These are phyloP conservation scores for Pararge aegeria DNA, from an alignment of 1,140 invertebrate genomes.

Conservation along the genomic window DNA sequence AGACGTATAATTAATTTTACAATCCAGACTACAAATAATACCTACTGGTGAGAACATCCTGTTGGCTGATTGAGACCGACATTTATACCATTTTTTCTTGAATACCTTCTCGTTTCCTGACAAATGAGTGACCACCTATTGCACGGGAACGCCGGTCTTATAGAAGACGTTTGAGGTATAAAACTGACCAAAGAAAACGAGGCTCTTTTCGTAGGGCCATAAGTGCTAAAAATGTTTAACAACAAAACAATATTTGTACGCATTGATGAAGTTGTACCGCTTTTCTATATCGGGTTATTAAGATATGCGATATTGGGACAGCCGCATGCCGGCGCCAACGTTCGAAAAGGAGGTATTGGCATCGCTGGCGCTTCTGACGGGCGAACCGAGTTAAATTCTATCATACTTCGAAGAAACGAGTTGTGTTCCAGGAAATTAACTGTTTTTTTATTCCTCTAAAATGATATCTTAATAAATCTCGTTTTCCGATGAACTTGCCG, in stretches of 20 bases:
- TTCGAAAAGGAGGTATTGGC: slow-evolving; percentile 21
- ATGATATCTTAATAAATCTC: slow-evolving; percentile 13
- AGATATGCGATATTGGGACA: slow-evolving; percentile 32
- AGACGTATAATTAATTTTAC: slow-evolving; percentile 30
- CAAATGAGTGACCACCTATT: slow-evolving; percentile 34
- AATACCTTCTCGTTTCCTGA: slow-evolving; percentile 33
- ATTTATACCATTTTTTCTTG: slow-evolving; percentile 28
- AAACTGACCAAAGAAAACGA: slow-evolving; percentile 2
- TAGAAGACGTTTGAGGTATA: not conserved
- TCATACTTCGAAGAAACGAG: slow-evolving; percentile 28
- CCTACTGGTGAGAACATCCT: slow-evolving; percentile 27
- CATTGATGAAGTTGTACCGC: slow-evolving; percentile 15
- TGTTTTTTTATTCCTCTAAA: slow-evolving; percentile 9
- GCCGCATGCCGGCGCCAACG: slow-evolving; percentile 28
- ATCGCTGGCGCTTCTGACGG: slow-evolving; percentile 23
- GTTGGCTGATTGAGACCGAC: slow-evolving; percentile 22
- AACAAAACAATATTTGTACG: not conserved
- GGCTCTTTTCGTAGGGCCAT: not conserved
- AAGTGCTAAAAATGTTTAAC: slow-evolving; percentile 11
- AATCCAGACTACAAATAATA: slow-evolving; percentile 22
- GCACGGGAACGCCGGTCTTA: slow-evolving; percentile 9
- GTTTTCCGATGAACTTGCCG: not conserved
- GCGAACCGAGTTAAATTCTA: slow-evolving; percentile 20
- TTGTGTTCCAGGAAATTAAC: slow-evolving; percentile 5
- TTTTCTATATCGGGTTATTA: slow-evolving; percentile 32